phyloP scores from a whole-genome alignment of 2,888 invertebrate species.

The Brachylomia viminalis region DNA sequence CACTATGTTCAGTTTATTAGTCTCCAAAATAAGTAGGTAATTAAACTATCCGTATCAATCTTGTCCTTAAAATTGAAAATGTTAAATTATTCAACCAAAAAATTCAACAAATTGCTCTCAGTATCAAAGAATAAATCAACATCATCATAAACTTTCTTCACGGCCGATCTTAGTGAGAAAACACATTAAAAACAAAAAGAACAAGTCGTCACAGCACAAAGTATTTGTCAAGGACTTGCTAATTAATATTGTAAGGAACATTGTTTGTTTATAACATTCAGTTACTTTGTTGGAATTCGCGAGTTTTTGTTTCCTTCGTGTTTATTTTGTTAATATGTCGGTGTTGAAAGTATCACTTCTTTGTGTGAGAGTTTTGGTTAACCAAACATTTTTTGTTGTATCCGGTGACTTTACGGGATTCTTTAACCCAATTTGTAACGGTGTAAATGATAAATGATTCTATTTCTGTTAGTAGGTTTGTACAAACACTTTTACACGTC shows the following conservation, averaged over 20 bases:
- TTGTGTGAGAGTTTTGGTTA: slow-evolving; percentile 12
- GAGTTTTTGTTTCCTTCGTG: slow-evolving; percentile 46
- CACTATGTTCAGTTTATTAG: too few relatives aligned
- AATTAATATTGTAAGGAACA: slow-evolving; percentile 51
- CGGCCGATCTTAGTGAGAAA: background rate
- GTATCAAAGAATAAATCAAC: background rate
- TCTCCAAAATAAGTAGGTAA: too few relatives aligned
- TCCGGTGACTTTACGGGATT: background rate
- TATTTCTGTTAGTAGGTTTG: too few relatives aligned
- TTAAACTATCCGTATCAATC: too few relatives aligned
- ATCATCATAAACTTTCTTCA: background rate
- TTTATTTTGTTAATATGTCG: slow-evolving; percentile 52
- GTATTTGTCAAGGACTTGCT: slow-evolving; percentile 46
- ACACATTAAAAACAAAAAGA: slow-evolving; percentile 1
- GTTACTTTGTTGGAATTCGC: slow-evolving; percentile 58
- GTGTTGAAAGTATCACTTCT: slow-evolving; percentile 62
- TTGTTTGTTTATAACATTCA: slow-evolving; percentile 28
- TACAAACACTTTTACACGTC: too few relatives aligned
- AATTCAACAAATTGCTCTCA: background rate
- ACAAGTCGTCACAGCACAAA: slow-evolving; percentile 9
- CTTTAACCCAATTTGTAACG: background rate
- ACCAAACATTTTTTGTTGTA: slow-evolving; percentile 10
- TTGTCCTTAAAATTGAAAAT: too few relatives aligned
- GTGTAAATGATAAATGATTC: background rate
- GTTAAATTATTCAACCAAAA: too few relatives aligned